Base-by-base conservation (phyloP, 2,888 invertebrate genomes). In the Ellobium chinense region DNA sequence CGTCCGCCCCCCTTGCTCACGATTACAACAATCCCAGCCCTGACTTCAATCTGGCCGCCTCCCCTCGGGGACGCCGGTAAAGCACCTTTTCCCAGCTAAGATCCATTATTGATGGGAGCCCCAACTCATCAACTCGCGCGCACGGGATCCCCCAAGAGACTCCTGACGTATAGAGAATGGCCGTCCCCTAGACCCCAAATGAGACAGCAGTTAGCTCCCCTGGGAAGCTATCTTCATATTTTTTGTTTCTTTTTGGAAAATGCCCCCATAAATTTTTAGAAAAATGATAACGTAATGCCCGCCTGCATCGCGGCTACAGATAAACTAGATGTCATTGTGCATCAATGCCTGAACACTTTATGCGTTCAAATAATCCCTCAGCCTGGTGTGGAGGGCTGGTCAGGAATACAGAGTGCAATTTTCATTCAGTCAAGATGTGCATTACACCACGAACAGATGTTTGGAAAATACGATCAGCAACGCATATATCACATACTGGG, bases 71-170 rank as follows among this genome's bases (percentile, higher is more conserved):
- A 18, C 46, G 18, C 46, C 46, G 46, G 46, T 46, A 46, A 46
- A 46, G 46, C 46, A 46, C 46, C 34, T 7, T 65, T 65, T 66
- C 37, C 37, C 18, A 21, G 7, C 29, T 9, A 46, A 36, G 60
- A 39, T 63, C 63, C 74, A 74, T 74, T 74, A 74, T 21, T 63
- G 29, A 62, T 74, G 74, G n/a, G 62, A 74, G 29, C 24, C 46
- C 29, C 31, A 74, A 24, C 74, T 63, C 74, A 74, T 74, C 74
- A 74, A 46, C 58, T 36, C 5, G 36, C 27, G 34, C 36, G 14
- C n/a, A 60, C 31, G 18, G 31, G 9, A 2, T 31, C 34, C 58
- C 24, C 60, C n/a, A 14, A n/a, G 36, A 56, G 72, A 72, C 29
- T 5, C 27, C 24, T 36, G 31, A 27, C 58, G 60, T 70, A 34